A percentile compares a stretch with the other conserved stretches of the same genome.
Evolutionary conservation across 1,140 invertebrate species (phyloP).

Genomic region (Lasioglossum albipes): DNA sequence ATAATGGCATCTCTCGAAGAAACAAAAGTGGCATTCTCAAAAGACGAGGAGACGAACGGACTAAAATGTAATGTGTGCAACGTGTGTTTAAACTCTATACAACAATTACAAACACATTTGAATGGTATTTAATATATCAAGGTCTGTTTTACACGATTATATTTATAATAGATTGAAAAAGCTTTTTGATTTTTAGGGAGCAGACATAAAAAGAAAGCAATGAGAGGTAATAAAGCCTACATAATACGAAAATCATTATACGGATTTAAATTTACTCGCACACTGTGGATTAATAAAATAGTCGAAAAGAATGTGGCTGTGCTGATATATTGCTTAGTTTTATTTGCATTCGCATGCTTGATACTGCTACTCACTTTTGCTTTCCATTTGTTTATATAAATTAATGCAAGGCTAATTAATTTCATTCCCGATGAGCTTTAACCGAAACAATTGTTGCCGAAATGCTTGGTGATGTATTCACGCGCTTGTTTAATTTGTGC

Average conservation of each 20-base stretch:
- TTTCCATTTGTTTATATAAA: slow-evolving; percentile 67
- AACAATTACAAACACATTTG: slow-evolving; percentile 80
- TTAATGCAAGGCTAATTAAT: slow-evolving; percentile 33
- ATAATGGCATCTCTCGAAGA: slow-evolving; percentile 78
- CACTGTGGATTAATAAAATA: slow-evolving; percentile 65
- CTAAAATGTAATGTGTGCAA: slow-evolving; percentile 80
- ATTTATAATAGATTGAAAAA: slow-evolving; percentile 2
- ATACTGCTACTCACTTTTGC: slow-evolving; percentile 68
- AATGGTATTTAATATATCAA: slow-evolving; percentile 72
- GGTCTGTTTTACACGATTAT: neutral
- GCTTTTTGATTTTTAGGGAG: slow-evolving; percentile 70
- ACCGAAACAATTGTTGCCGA: slow-evolving; percentile 27
- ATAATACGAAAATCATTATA: slow-evolving; percentile 64
- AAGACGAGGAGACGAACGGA: slow-evolving; percentile 77
- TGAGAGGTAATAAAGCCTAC: slow-evolving; percentile 77
- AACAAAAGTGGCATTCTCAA: slow-evolving; percentile 76
- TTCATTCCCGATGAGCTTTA: slow-evolving; percentile 39
- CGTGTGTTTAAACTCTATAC: slow-evolving; percentile 79
- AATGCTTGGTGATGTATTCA: slow-evolving; percentile 35
- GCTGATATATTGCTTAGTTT: slow-evolving; percentile 66
- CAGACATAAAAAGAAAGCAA: slow-evolving; percentile 77
- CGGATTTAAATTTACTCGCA: slow-evolving; percentile 68
- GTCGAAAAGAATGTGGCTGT: slow-evolving; percentile 68
- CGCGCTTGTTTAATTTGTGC: slow-evolving; percentile 50
- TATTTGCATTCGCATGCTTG: slow-evolving; percentile 73